Percentiles rank a stretch among this genome's conserved stretches.
These are phyloP conservation scores for Syrmaticus mikado DNA, from an alignment of 2,113 vertebrate genomes.

Conservation along the genomic window DNA sequence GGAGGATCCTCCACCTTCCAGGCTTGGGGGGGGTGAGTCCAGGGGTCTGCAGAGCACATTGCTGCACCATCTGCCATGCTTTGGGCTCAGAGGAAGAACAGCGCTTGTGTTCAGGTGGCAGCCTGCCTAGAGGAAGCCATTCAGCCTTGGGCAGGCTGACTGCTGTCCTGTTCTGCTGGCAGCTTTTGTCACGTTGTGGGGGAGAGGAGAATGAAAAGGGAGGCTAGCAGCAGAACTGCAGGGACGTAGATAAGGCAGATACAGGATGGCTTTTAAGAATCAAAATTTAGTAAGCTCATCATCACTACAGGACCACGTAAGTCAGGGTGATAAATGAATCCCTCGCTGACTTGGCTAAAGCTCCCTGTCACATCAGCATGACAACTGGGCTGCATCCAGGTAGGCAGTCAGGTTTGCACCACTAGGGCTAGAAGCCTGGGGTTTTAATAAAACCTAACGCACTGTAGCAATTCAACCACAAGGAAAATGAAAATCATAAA, in stretches of 20 bases:
- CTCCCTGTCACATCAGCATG: not conserved
- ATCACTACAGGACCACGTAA: not conserved
- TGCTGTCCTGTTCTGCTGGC: not conserved
- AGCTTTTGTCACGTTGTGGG: not conserved
- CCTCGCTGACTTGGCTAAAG: not conserved
- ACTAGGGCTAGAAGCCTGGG: not conserved
- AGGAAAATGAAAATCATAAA: not conserved
- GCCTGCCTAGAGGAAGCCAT: not conserved
- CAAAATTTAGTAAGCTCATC: not conserved
- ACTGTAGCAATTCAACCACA: not conserved
- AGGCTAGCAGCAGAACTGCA: not conserved
- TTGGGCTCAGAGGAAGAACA: not conserved
- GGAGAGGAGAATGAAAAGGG: not conserved
- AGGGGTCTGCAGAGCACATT: not conserved
- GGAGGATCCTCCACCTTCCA: not conserved
- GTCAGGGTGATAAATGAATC: not conserved
- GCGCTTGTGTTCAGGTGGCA: not conserved
- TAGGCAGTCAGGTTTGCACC: not conserved
- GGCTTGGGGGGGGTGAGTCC: not conserved
- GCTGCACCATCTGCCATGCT: not conserved
- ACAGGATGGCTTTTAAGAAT: not conserved
- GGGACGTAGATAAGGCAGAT: rapidly evolving
- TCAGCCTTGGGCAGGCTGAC: not conserved
- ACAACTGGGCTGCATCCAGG: not conserved
- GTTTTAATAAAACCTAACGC: not conserved